Conservation (phyloP, 1,140 invertebrate species). For the Drosophila saltans region DNA sequence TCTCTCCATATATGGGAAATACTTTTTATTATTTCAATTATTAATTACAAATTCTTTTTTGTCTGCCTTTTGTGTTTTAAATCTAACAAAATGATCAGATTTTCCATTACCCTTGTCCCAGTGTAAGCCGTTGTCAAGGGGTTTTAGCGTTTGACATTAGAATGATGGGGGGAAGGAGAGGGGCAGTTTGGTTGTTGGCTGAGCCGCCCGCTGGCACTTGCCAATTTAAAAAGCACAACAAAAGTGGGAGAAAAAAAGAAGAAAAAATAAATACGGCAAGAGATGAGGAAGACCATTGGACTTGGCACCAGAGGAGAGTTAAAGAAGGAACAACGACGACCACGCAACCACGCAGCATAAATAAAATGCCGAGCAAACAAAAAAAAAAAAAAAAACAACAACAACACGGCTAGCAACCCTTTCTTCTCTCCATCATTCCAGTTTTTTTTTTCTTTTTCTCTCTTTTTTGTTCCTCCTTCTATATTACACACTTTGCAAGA, state of each 20-base stretch:
- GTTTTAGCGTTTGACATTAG: conserved; percentile 9
- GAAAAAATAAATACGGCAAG: neutral
- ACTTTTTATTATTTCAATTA: no score
- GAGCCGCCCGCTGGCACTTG: conserved; percentile 77
- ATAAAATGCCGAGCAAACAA: conserved; percentile 70
- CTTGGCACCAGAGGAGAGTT: conserved; percentile 31
- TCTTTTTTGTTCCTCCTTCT: neutral
- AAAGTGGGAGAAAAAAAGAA: conserved; percentile 9
- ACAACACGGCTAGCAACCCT: conserved; percentile 18
- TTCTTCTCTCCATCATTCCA: conserved; percentile 35
- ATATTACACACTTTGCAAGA: neutral
- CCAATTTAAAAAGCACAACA: conserved; percentile 71
- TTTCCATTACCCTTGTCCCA: neutral
- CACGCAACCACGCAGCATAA: conserved; percentile 71
- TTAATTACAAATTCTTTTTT: no score
- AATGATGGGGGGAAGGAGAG: neutral
- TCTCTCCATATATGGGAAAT: no score
- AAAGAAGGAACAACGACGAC: conserved; percentile 47
- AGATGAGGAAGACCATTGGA: neutral
- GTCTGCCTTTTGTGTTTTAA: no score
- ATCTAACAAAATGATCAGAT: neutral
- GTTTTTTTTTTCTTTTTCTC: conserved; percentile 31
- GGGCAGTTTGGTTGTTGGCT: conserved; percentile 49
- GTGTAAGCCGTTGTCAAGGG: conserved; percentile 10
- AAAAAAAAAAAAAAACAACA: conserved; percentile 39